Base-by-base conservation (phyloP, 2,797 vertebrate species). In the Eidolon dupreanum region DNA sequence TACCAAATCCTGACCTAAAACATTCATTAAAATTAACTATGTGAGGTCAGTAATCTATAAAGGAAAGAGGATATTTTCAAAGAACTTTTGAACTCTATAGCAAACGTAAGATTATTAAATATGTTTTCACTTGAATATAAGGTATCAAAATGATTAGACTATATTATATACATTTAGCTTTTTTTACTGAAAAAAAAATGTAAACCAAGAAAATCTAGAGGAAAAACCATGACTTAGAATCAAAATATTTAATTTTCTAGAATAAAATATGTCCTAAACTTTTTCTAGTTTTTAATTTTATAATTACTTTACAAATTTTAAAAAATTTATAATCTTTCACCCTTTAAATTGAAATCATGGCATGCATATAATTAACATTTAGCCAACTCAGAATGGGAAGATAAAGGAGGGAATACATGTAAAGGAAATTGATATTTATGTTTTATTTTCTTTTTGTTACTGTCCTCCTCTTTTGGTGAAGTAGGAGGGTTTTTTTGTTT, bases 181-280 rank as follows among this genome's bases (percentile, higher is more conserved):
- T 33, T 33, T 49, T 36, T 74, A 61, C 2, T 82, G 36, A 90
- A 81, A 41, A 79, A 78, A 87, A 90, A 71, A 31, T 31, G 0
- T 57, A 12, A 43, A 75, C 75, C 75, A 36, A 86, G 43, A 78
- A 95, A 96, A 87, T 36, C 2, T 46, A 19, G 8, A 83, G 33
- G 22, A 84, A 68, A 74, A 86, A 57, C 8, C 15, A 28, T 53
- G 71, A 92, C 6, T 55, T 57, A 75, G 49, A 95, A 53, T 65
- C 16, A 51, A 33, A 88, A 63, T 87, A 49, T 87, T 85, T 93
- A 68, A 65, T n/a, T 97, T 94, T 92, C n/a, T 33, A 75, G 15
- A 73, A 74, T 81, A 78, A 90, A 95, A 88, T 22, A 49, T 55
- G 26, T 63, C 90, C 55, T 85, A 82, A 92, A 28, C 38, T 84